Conservation (phyloP, 1,140 invertebrate genomes). For the Eufriesea mexicana region DNA sequence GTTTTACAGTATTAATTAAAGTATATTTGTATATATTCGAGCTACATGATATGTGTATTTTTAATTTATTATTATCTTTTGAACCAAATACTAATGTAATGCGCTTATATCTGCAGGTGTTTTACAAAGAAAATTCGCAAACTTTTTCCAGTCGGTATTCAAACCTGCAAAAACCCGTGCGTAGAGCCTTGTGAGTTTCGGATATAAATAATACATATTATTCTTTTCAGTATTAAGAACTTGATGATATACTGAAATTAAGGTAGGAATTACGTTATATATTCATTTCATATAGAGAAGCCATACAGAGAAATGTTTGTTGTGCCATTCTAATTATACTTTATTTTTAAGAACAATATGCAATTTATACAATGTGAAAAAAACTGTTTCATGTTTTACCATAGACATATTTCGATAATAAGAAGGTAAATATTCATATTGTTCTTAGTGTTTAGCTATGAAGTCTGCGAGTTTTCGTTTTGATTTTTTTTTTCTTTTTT, state of each 20-base stretch:
- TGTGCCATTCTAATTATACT: slow-evolving; percentile 29
- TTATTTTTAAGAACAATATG: slow-evolving; percentile 17
- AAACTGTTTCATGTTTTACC: not conserved
- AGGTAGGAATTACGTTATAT: not conserved
- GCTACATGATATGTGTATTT: slow-evolving; percentile 26
- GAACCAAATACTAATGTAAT: slow-evolving; percentile 49
- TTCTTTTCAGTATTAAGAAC: slow-evolving; percentile 28
- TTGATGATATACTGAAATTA: not conserved
- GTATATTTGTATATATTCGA: slow-evolving; percentile 42
- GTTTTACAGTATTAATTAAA: slow-evolving; percentile 53
- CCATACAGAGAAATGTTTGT: not conserved
- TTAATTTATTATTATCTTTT: slow-evolving; percentile 47
- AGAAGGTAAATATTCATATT: slow-evolving; percentile 5
- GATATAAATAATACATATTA: not conserved
- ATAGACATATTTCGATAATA: not conserved
- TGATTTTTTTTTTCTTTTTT: not conserved
- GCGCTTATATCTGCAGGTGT: slow-evolving; percentile 25
- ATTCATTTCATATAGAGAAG: not conserved
- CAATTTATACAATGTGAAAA: not conserved
- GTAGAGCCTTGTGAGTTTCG: slow-evolving; percentile 35
- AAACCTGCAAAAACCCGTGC: slow-evolving; percentile 25
- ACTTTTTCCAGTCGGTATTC: slow-evolving; percentile 6
- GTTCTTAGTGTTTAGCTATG: slow-evolving; percentile 1
- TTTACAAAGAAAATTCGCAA: slow-evolving; percentile 37
- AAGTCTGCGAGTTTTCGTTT: slow-evolving; percentile 45